A percentile compares a stretch with the other conserved stretches of the same genome.
Conservation (phyloP, 2,113 vertebrate genomes). For the Antennarius striatus region DNA sequence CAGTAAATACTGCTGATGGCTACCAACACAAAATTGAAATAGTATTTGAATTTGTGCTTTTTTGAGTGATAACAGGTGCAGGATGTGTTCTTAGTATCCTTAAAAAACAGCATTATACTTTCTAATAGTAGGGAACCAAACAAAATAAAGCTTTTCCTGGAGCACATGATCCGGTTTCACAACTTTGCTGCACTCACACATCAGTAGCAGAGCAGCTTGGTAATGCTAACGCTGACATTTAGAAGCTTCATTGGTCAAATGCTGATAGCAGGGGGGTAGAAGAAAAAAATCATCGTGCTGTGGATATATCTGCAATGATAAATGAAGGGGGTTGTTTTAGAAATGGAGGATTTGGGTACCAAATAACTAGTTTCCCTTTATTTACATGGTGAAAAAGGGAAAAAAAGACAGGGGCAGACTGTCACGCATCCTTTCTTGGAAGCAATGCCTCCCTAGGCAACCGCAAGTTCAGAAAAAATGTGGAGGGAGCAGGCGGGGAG, state of each 20-base stretch:
- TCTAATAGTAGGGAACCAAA: constrained; percentile 19
- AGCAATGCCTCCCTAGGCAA: constrained; percentile 57
- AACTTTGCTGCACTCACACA: constrained; percentile 17
- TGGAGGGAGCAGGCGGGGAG: constrained; percentile 12
- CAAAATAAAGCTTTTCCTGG: not conserved
- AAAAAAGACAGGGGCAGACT: constrained; percentile 6
- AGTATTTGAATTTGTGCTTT: too few relatives aligned
- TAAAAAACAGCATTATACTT: too few relatives aligned
- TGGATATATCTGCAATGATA: not conserved
- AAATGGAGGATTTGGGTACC: not conserved
- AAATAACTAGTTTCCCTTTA: constrained; percentile 24
- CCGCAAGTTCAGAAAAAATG: constrained; percentile 36
- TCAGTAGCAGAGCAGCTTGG: constrained; percentile 17
- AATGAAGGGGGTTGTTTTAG: constrained; percentile 3
- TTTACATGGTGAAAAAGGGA: constrained; percentile 5
- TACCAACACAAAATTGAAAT: too few relatives aligned
- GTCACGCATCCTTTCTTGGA: constrained; percentile 49
- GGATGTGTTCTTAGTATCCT: too few relatives aligned
- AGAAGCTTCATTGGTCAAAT: not conserved
- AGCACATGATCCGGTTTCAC: constrained; percentile 31
- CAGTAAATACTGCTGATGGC: too few relatives aligned
- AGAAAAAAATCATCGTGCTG: not conserved
- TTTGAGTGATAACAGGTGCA: too few relatives aligned
- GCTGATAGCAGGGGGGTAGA: not conserved
- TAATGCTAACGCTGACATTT: not conserved